Percentiles rank a stretch among this genome's conserved stretches.
Evolutionary conservation across 1,140 invertebrate species (phyloP).

Genomic region (Drosophila nigromelanica): DNA sequence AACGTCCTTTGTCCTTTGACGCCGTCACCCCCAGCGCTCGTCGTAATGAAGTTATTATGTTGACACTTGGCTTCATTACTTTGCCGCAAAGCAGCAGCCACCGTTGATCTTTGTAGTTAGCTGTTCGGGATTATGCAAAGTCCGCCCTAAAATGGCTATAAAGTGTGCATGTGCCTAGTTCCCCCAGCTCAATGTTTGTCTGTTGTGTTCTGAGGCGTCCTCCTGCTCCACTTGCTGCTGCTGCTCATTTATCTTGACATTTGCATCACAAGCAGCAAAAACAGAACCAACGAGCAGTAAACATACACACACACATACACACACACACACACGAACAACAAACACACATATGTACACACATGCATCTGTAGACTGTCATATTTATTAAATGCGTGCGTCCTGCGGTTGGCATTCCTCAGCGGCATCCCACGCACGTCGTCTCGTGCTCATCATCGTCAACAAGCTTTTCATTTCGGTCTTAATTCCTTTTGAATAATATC

Average conservation of each 20-base stretch:
- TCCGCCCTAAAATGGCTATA: conserved; percentile 25
- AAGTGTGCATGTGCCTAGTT: conserved; percentile 18
- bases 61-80: conserved; percentile 73
- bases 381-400: conserved; percentile 75
- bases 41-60: conserved; percentile 77
- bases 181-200: conserved; percentile 1
- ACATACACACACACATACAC: conserved; percentile 25
- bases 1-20: conserved; percentile 42
- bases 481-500: conserved; percentile 82
- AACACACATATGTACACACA: conserved; percentile 21
- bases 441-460: conserved; percentile 52
- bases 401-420: conserved; percentile 49
- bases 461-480: conserved; percentile 78
- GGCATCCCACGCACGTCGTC: conserved; percentile 15
- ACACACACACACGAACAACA: not conserved
- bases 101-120: conserved; percentile 61
- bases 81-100: conserved; percentile 33
- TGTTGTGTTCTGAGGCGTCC: conserved; percentile 2
- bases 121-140: conserved; percentile 27
- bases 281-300: conserved; percentile 69
- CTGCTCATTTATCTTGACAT: conserved; percentile 71
- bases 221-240: conserved; percentile 16
- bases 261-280: conserved; percentile 64
- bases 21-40: conserved; percentile 22
- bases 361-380: conserved; percentile 55